Base-by-base conservation (phyloP, 2,113 vertebrate genomes). In the Cyprinodon brontotheroides region DNA sequence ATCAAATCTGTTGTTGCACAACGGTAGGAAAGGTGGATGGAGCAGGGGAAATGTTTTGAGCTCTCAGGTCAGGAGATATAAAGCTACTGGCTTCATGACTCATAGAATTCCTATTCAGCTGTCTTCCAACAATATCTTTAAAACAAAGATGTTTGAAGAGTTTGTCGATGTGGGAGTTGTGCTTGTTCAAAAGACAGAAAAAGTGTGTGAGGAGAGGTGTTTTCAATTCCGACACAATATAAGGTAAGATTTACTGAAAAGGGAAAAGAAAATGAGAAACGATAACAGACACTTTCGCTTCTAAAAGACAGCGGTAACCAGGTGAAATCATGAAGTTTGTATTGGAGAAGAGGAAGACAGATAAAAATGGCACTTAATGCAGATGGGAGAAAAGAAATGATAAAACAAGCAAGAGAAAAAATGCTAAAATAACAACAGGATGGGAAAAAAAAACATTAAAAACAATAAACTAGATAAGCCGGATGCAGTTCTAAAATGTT, bases 111-210 rank as follows among this genome's bases (percentile, higher is more conserved):
- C 80, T 85, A 71, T 71, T 14, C 74, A 70, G 77, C 74, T 57
- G 62, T 75, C 61, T 53, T 81, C 77, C 65, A 77, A 69, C 61
- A 74, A 41, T 65, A 36, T 65, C 76, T 83, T 76, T 90, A 79
- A 87, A 84, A 70, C 50, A 20, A n/a, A 57, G 2, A 57, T 57
- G 17, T 57, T 57, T 17, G 50, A 57, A 3, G 50, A 9, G 50
- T 57, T 57, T 57, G 50, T 57, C 17, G 50, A n/a, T 57, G 50
- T 57, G 50, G 17, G 50, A 57, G 50, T 20, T 20, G 29, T 57
- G 50, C 20, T 20, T 57, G 17, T 57, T 8, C 50, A 9, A 20
- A 53, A 20, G 50, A 0, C 17, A 8, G 20, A 53, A 17, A 20
- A 53, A 50, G 2, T 7, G 15, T 50, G 15, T 17, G 14, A 53